Evolutionary conservation across 2,113 vertebrate species (phyloP).

Genomic region (Upupa epops): DNA sequence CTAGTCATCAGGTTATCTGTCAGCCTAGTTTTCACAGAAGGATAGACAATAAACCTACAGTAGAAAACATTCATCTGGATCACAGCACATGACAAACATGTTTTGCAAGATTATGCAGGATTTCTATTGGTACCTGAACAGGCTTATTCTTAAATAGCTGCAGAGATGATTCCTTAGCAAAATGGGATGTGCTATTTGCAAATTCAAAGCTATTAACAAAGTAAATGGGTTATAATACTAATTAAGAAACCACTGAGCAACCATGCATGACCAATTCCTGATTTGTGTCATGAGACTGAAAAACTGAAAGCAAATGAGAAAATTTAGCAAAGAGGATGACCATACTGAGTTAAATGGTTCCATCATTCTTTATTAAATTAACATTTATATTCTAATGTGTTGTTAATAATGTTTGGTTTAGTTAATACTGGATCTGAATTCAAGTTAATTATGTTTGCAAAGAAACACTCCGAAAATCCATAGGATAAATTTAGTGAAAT

Average conservation of each 20-base stretch:
- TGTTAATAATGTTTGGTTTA: not conserved
- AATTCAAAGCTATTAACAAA: constrained; percentile 50
- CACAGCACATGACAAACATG: not conserved
- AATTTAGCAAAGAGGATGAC: constrained; percentile 11
- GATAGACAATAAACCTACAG: not conserved
- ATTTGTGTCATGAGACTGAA: not conserved
- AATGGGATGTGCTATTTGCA: not conserved
- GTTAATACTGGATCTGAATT: constrained; percentile 4
- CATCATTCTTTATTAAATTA: constrained; percentile 39
- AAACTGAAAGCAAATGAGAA: constrained; percentile 19
- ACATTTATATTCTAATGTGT: not conserved
- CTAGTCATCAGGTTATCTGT: not conserved
- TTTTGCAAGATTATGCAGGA: not conserved
- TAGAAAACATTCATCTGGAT: not conserved
- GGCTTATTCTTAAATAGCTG: not conserved
- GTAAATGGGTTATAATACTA: constrained; percentile 34
- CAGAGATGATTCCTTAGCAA: not conserved
- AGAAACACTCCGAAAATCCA: not conserved
- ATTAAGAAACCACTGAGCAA: constrained; percentile 42
- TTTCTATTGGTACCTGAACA: not conserved
- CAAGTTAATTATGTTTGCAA: constrained; percentile 28
- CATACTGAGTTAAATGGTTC: constrained; percentile 12
- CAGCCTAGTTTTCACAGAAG: not conserved
- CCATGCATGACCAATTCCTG: constrained; percentile 12
- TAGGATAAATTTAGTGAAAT: not conserved